Evolutionary conservation across 2,113 vertebrate species (phyloP), one percentile per base, ranked within the genome.

Genomic region (Spea multiplicata): DNA sequence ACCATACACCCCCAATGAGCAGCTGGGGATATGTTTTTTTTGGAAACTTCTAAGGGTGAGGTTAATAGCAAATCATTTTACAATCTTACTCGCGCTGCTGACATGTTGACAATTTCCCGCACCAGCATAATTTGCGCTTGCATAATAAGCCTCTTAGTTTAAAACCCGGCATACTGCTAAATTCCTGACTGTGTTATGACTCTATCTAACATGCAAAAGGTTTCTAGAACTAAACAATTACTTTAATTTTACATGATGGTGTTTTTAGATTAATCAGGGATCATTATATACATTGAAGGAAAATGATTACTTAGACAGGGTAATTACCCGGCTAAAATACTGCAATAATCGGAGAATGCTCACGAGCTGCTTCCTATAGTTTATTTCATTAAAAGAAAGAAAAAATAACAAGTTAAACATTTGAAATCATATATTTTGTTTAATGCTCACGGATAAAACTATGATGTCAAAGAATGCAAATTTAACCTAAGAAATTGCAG

Each of bases 301-400:
- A 65, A 72, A 70, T 72, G 69, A 78, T 78, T 78, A 71, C 76
- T 66, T 44, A 71, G 76, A 78, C 76, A 65, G 57, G 30, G 46
- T 78, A 78, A 78, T 78, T 78, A 78, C 76, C 30, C 10, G 59
- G 66, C 66, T 78, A 78, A 78, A 1, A 78, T 66, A 72, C 44
- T 3, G 69, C 76, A 55, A 65, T 66, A 65, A 46, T 72, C 76
- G 6, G 57, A 48, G 71, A 71, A 66, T 17, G 53, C 49, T 44
- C 17, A 64, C 69, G 8, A 66, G 59, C 59, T 45, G 47, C 65
- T 62, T 45, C 59, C 72, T 78, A 78, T 78, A 68, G 64, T 70
- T 66, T 72, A 72, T 78, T 78, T 78, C 76, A 72, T 78, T 72
- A 78, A 62, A 64, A 53, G 59, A 71, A 55, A 69, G 47, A 61